Evolutionary conservation across 2,888 invertebrate genomes (phyloP), one percentile per base, ranked within the genome.

Genomic region (Melieria omissa): DNA sequence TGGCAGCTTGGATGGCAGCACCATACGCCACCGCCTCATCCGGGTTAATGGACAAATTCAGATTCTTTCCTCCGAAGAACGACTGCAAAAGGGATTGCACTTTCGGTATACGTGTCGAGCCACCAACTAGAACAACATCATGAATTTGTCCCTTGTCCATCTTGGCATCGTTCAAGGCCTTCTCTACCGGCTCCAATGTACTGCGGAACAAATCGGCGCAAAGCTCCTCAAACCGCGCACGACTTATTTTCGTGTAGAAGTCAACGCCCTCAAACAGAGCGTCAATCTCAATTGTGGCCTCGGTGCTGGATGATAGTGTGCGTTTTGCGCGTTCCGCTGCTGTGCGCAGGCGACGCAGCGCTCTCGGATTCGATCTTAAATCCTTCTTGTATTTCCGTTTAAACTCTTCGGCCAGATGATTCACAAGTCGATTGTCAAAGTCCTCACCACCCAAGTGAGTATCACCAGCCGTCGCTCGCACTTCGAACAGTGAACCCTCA

Each of bases 401-500:
- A 90, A 97, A 93, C 86, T 95, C 95, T 81, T 94, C 92, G 4
- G 93, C 92, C 78, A 95, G 93, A 87, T 95, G 93, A 82, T 91
- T 93, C 10, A 95, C 94, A 90, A 96, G 91, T 41, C 94, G 89
- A 87, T 94, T 94, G 62, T 96, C 96, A 79, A 94, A 95, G 88
- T 96, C 96, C 88, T 96, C 95, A 76, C 96, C 95, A 80, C 95
- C 96, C 88, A 96, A 90, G 84, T 96, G 96, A 74, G 96, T 97
- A 85, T 97, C 96, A 74, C 96, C 96, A 74, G 95, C 95, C 41
- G 96, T 97, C 6, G 96, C 93, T 84, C 95, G 95, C 8, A 96
- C 97, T 85, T 97, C 97, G 86, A 96, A 96, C 81, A 94, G 90
- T 0, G 82, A 82, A 88, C 96, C 92, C 85, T 97, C 96, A 88